Percentiles rank a stretch among this genome's conserved stretches.
Evolutionary conservation across 2,888 invertebrate species (phyloP).

Genomic region (Ophion ellenae): DNA sequence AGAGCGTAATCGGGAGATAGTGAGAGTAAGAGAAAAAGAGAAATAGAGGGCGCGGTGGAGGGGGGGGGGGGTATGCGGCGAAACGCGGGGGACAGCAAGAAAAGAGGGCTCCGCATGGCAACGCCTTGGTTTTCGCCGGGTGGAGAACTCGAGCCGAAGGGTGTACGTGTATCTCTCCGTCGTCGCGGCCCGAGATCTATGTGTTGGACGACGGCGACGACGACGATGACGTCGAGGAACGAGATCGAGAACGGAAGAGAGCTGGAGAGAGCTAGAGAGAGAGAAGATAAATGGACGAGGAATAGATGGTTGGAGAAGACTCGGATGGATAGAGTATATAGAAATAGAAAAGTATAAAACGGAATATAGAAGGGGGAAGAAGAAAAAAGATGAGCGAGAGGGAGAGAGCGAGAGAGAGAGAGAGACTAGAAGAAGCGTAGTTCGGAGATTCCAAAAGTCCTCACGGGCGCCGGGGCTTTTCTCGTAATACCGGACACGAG

Average conservation of each 20-base stretch:
- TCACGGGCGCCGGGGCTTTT: constrained; percentile 63
- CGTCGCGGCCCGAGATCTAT: constrained; percentile 16
- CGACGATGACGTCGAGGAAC: constrained; percentile 2
- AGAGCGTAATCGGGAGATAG: not conserved
- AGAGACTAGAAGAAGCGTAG: too few relatives aligned
- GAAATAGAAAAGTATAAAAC: constrained; percentile 31
- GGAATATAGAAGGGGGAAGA: constrained; percentile 32
- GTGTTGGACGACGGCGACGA: constrained; percentile 13
- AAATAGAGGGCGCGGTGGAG: not conserved
- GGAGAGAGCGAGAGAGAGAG: constrained; percentile 16
- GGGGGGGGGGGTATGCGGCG: not conserved
- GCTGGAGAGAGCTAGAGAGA: constrained; percentile 1
- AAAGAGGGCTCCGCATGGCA: constrained; percentile 65
- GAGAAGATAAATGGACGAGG: constrained; percentile 35
- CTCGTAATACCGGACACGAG: constrained; percentile 71
- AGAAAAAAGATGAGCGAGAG: constrained; percentile 19
- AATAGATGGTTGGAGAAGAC: constrained; percentile 25
- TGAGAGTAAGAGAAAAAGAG: not conserved
- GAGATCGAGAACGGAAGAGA: constrained; percentile 14
- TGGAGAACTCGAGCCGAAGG: constrained; percentile 18
- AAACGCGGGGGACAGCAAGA: constrained; percentile 45
- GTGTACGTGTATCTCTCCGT: constrained; percentile 16
- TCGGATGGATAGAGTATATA: constrained; percentile 15
- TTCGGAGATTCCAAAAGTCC: constrained; percentile 64
- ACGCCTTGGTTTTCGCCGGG: constrained; percentile 62